Conservation (phyloP, 2,113 vertebrate species). For the Labrus mixtus region DNA sequence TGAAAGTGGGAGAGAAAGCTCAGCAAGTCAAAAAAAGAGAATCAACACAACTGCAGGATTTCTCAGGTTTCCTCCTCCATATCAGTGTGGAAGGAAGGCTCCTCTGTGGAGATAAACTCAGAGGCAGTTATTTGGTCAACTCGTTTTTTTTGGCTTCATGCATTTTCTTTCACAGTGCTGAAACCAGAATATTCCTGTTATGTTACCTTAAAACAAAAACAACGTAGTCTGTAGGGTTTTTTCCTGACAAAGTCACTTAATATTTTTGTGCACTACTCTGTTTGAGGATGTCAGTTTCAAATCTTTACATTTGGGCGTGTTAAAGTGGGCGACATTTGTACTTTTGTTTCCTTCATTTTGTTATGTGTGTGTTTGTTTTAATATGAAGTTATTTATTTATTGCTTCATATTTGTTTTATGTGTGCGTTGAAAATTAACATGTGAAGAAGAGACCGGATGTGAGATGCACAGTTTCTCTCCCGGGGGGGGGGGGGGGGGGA, state of each 20-base stretch:
- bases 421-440: neutral
- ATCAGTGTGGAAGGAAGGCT: slow-evolving; percentile 74
- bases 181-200: slow-evolving; percentile 35
- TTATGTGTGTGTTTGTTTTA: neutral
- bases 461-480: slow-evolving; percentile 1
- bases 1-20: neutral
- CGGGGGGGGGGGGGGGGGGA: no score
- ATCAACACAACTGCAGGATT: neutral
- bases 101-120: slow-evolving; percentile 38
- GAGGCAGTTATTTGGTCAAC: slow-evolving; percentile 3
- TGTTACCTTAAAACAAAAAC: slow-evolving; percentile 33
- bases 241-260: neutral
- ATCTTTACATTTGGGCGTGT: neutral
- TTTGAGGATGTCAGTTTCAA: neutral
- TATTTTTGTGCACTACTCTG: slow-evolving; percentile 1
- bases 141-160: slow-evolving; percentile 5
- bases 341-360: neutral
- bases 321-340: neutral
- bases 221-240: neutral
- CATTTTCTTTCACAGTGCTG: slow-evolving; percentile 14
- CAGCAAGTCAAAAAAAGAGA: neutral
- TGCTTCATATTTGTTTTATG: no score
- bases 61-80: slow-evolving; percentile 54
- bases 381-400: neutral
- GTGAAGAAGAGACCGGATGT: neutral